Base-by-base conservation (phyloP, 2,888 invertebrate genomes). In the Spisula solida region DNA sequence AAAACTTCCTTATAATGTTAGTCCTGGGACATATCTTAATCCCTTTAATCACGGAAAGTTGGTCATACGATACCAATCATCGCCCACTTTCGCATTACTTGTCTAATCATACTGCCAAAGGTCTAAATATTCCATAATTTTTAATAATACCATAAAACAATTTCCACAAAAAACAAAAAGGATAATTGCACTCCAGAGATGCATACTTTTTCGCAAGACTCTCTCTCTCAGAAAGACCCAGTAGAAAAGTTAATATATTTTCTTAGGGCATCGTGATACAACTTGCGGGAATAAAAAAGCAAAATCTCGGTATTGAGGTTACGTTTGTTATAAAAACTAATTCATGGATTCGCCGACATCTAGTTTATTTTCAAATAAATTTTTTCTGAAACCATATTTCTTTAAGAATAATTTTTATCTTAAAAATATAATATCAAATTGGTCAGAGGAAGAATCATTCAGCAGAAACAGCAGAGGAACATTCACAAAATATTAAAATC, bases 121-220 rank as follows among this genome's bases (percentile, higher is more conserved):
- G 60, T 66, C 25, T 66, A 66, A 25, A 66, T 66, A 66, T 66
- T 66, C 60, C 25, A 66, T 66, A 66, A 66, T 66, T 25, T 41
- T 66, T 20, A 66, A 66, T 25, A 66, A 66, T n/a, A 66, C 60
- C 60, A 66, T 25, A 66, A 25, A 66, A 66, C 60, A 66, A 66
- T 66, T 66, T 66, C 60, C 60, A 66, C 25, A 66, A 25, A 66
- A 66, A 66, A n/a, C n/a, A 25, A 66, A 12, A 0, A 25, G 60
- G 25, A 66, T 66, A 66, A 66, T 66, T 66, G 25, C 25, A 66
- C 60, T 66, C 60, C 6, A 66, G 60, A 66, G 60, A 66, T 25
- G 25, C 60, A 66, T 66, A 25, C 6, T 66, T 66, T 66, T 25
- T 25, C 60, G 25, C 12, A 66, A 66, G 25, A 25, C 25, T 66